Evolutionary conservation across 92 coral and sea anemone species (phyloP).

Genomic region (Heteractis magnifica): DNA sequence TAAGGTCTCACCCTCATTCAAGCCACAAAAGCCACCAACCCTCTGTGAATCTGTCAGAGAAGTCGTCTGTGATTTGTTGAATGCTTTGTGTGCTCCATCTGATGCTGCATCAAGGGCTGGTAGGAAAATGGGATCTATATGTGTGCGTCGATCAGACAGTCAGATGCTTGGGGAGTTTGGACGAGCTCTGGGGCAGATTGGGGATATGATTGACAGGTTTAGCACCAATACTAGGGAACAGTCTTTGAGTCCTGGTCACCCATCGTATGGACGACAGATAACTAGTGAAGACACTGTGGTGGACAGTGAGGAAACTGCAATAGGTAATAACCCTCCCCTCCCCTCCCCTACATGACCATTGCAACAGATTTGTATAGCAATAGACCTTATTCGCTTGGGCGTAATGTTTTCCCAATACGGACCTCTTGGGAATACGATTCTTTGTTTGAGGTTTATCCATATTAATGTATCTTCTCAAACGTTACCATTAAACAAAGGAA

Average conservation of each 20-base stretch:
- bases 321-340: constrained; percentile 55
- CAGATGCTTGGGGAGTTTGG: constrained; percentile 95
- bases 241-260: constrained; percentile 72
- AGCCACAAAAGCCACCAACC: constrained; percentile 71
- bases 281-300: constrained; percentile 81
- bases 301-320: constrained; percentile 87
- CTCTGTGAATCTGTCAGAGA: constrained; percentile 78
- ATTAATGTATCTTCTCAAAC: too few relatives aligned
- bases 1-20: constrained; percentile 48
- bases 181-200: constrained; percentile 93
- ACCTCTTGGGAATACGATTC: too few relatives aligned
- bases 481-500: too few relatives aligned
- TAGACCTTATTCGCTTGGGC: too few relatives aligned
- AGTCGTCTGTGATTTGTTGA: constrained; percentile 79
- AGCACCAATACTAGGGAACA: constrained; percentile 57
- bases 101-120: constrained; percentile 53
- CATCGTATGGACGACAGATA: constrained; percentile 86
- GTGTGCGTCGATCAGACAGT: constrained; percentile 78
- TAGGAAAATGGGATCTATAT: constrained; percentile 35
- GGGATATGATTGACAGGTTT: constrained; percentile 89
- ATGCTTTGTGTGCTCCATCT: constrained; percentile 77
- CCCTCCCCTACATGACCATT: too few relatives aligned
- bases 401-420: too few relatives aligned
- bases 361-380: too few relatives aligned
- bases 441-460: too few relatives aligned